Base-by-base conservation (phyloP, 2,797 vertebrate species). In the Orientallactaga sibirica region DNA sequence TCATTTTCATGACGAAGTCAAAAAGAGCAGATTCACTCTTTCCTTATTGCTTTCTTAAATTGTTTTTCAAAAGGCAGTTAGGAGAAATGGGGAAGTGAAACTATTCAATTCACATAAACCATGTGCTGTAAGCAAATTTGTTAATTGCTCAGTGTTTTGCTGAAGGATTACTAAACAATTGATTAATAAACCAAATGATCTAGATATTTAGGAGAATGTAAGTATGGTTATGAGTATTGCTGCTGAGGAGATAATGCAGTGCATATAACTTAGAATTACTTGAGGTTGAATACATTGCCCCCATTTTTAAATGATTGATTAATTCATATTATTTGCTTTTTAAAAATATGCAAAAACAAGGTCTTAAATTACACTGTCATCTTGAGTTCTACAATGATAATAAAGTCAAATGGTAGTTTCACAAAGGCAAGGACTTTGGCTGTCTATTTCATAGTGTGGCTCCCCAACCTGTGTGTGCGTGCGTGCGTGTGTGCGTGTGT, bases 1-100 rank as follows among this genome's bases (percentile, higher is more conserved):
- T 86, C 68, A 78, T 83, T 90, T 86, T 73, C 16, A 87, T 77
- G 74, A 85, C 86, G 87, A 84, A 88, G 84, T 92, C 25, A 74
- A 75, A 73, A 88, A 94, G 41, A 48, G 4, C 33, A 71, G 86
- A 92, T 93, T 95, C 18, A 83, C 22, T 83, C 81, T 64, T 61
- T 90, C 25, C 10, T 77, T 91, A 41, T 88, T 96, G 52, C 22
- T 86, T 89, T 83, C 20, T 81, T 77, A 37, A 93, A 58, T 91
- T 94, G 68, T 86, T 93, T 94, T 94, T 62, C 83, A 71, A 90
- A 94, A 93, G n/a, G 43, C n/a, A 86, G 16, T 76, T 90, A 43
- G 73, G 76, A 37, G 25, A 77, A 75, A 78, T 55, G 25, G 43
- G 11, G 85, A 81, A 41, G 66, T 70, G 22, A 70, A 27, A 48